A percentile compares a stretch with the other conserved stretches of the same genome.
phyloP scores from a whole-genome alignment of 2,797 vertebrate genomes.

The Bufotes viridis region DNA sequence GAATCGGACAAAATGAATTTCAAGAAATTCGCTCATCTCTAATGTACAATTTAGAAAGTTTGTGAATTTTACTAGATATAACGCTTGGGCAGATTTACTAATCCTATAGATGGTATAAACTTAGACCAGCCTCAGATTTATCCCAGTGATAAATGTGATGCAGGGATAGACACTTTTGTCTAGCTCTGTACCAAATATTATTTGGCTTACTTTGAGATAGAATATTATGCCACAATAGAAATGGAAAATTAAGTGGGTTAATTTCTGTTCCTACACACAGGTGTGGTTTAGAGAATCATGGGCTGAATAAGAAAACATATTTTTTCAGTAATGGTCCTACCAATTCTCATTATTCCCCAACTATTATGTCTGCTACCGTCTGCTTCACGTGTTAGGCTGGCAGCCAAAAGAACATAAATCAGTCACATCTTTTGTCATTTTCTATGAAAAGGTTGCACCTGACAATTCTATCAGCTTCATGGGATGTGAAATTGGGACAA shows the following conservation, averaged over 20 bases:
- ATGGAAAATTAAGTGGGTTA: not conserved
- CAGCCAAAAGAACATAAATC: slow-evolving; percentile 27
- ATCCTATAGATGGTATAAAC: too few species aligned
- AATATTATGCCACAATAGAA: not conserved
- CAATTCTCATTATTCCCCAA: slow-evolving; percentile 8
- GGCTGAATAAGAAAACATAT: slow-evolving; percentile 21
- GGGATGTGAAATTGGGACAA: slow-evolving; percentile 39
- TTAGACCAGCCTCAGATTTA: too few species aligned
- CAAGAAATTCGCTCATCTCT: too few species aligned
- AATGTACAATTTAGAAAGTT: too few species aligned
- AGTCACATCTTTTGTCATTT: slow-evolving; percentile 17
- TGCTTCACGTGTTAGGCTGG: slow-evolving; percentile 20
- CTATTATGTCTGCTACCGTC: not conserved
- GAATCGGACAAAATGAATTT: too few species aligned
- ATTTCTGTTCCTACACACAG: not conserved
- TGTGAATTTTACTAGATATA: too few species aligned
- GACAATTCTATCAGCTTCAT: slow-evolving; percentile 32
- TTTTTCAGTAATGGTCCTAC: not conserved
- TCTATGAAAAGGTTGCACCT: slow-evolving; percentile 36
- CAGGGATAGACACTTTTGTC: too few species aligned
- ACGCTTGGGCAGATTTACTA: too few species aligned
- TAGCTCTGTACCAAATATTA: too few species aligned
- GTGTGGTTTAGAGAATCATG: not conserved
- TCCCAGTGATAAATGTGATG: too few species aligned
- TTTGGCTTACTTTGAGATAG: too few species aligned